A percentile compares a stretch with the other conserved stretches of the same genome.
Evolutionary conservation across 2,113 vertebrate species (phyloP).

Genomic region (Scophthalmus maximus): DNA sequence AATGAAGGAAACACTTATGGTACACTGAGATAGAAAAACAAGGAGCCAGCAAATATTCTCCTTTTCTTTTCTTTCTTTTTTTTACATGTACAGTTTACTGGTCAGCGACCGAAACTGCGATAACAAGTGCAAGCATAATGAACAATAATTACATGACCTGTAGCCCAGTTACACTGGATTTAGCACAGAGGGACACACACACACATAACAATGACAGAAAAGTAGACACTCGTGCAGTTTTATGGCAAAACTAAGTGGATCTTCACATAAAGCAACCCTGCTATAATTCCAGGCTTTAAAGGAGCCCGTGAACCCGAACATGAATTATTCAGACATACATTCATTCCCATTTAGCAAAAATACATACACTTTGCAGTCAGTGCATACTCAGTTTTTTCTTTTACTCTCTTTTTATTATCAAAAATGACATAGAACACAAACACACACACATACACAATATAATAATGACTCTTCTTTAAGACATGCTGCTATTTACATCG

Average conservation of each 20-base stretch:
- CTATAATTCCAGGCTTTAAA: constrained; percentile 34
- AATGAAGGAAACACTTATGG: constrained; percentile 69
- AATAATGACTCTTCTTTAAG: constrained; percentile 81
- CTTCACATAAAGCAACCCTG: constrained; percentile 55
- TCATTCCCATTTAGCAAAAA: constrained; percentile 71
- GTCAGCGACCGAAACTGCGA: constrained; percentile 6
- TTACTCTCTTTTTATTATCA: constrained; percentile 83
- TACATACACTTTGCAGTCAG: constrained; percentile 80
- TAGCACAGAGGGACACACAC: constrained; percentile 42
- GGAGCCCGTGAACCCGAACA: constrained; percentile 36
- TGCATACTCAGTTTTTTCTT: constrained; percentile 67
- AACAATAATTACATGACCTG: constrained; percentile 46
- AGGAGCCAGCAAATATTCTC: constrained; percentile 50
- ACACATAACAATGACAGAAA: constrained; percentile 49
- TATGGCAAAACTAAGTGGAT: constrained; percentile 33
- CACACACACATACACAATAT: constrained; percentile 83
- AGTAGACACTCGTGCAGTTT: constrained; percentile 50
- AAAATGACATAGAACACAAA: constrained; percentile 83
- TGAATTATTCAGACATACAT: constrained; percentile 63
- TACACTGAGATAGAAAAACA: constrained; percentile 62
- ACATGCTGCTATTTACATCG: constrained; percentile 91
- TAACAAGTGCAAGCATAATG: constrained; percentile 37
- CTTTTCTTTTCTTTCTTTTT: constrained; percentile 24
- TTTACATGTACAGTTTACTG: constrained; percentile 37
- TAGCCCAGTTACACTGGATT: constrained; percentile 40